phyloP scores from a whole-genome alignment of 1,140 invertebrate genomes.

The Neodiprion fabricii region DNA sequence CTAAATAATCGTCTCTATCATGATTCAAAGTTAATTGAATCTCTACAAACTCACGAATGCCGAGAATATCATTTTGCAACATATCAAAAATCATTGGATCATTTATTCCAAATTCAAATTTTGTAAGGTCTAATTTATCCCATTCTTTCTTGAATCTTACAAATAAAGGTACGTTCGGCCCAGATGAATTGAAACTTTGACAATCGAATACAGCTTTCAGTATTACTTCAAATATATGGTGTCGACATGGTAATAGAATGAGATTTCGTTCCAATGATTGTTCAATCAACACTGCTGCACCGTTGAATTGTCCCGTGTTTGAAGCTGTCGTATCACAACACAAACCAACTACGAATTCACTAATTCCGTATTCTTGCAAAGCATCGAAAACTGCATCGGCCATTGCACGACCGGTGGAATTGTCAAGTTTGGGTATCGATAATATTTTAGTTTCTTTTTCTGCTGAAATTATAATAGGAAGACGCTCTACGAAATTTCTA shows the following conservation, averaged over 20 bases:
- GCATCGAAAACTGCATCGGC: conserved; percentile 23
- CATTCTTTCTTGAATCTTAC: too few relatives aligned
- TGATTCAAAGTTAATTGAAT: too few relatives aligned
- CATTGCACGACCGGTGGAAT: conserved; percentile 21
- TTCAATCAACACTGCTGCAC: conserved; percentile 27
- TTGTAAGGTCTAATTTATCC: too few relatives aligned
- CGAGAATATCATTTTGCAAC: too few relatives aligned
- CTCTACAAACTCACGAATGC: too few relatives aligned
- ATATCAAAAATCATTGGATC: too few relatives aligned
- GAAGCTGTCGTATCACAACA: conserved; percentile 29
- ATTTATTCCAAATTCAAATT: too few relatives aligned
- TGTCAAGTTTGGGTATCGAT: conserved; percentile 15
- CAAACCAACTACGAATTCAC: conserved; percentile 19
- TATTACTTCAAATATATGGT: conserved; percentile 28
- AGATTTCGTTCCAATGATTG: conserved; percentile 22
- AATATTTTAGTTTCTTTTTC: too few relatives aligned
- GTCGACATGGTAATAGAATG: conserved; percentile 26
- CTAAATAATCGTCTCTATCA: conserved; percentile 42
- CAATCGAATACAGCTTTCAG: conserved; percentile 22
- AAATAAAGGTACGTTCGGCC: conserved; percentile 18
- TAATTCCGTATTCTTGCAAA: conserved; percentile 22
- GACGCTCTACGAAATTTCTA: too few relatives aligned
- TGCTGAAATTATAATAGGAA: too few relatives aligned
- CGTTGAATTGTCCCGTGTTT: conserved; percentile 24
- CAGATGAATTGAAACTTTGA: conserved; percentile 14